Base-by-base conservation (phyloP, 2,797 vertebrate genomes). In the Synaphobranchus kaupii region DNA sequence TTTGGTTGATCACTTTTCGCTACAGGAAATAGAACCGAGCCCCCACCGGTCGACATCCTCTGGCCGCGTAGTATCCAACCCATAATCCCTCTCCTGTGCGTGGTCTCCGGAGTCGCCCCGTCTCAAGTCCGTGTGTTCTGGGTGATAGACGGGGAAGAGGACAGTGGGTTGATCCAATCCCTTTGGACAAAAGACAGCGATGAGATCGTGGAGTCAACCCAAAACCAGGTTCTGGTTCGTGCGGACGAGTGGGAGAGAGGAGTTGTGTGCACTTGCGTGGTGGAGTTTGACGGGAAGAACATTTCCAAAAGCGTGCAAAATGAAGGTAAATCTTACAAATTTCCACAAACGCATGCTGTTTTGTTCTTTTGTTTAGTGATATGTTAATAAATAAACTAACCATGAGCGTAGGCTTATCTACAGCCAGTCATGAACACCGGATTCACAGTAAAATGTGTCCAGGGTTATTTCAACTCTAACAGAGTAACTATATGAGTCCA, bases 231-330 rank as follows among this genome's bases (percentile, higher is more conserved):
- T 39, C 28, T 88, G 86, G 20, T 90, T 17, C 73, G 83, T 13
- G 85, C 85, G 56, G 89, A 85, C 66, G 44, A 85, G 39, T 90
- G 90, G 90, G 63, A 87, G 58, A 86, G 73, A 78, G 87, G 82
- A 31, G 63, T 85, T 0, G 12, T 31, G 83, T 87, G 63, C 9
- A 82, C 87, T 15, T 90, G 89, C 80, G 83, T 89, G 28, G 90
- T 90, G 22, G 56, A 89, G 48, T 76, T 88, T 34, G 68, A 34
- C 28, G 88, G 90, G 34, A 68, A 76, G 47, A 63, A 39, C 9
- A 78, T 80, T 52, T 84, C 28, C 48, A 88, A 87, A 83, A 89
- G 84, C 1, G 71, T 90, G 84, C 85, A 89, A 83, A 34, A 4
- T 31, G 34, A 78, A 66, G 83, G 89, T 87, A 34, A 25, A 78